Evolutionary conservation across 2,113 vertebrate genomes (phyloP).

Genomic region (Catharus fuscescens): DNA sequence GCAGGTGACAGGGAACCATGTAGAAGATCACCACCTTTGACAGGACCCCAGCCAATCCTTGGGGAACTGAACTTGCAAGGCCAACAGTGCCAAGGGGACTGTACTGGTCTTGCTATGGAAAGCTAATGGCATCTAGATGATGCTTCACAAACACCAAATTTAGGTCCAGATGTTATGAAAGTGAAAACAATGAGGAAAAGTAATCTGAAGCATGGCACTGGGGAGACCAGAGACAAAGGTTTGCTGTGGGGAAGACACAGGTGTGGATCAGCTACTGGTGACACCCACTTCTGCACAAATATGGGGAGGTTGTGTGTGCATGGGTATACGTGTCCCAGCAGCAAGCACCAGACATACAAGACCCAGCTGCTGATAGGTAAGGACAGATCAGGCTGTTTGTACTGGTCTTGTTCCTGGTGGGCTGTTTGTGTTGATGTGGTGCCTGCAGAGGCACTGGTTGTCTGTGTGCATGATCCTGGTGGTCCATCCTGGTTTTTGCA

Average conservation of each 20-base stretch:
- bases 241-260: background rate
- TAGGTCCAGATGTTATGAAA: background rate
- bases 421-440: background rate
- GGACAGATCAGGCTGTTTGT: background rate
- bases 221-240: background rate
- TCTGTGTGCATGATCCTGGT: accelerated
- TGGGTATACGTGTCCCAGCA: accelerated
- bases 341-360: background rate
- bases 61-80: background rate
- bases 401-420: background rate
- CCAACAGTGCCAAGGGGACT: background rate
- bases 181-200: background rate
- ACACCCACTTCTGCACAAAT: background rate
- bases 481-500: accelerated
- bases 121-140: background rate
- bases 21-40: accelerated
- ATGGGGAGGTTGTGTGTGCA: background rate
- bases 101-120: accelerated
- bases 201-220: background rate
- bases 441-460: background rate
- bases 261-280: background rate
- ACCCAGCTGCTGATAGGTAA: background rate
- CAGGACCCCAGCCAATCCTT: background rate
- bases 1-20: background rate
- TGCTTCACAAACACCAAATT: background rate